Evolutionary conservation across 2,113 vertebrate species (phyloP), one percentile per base, ranked within the genome.

Genomic region (Pangasianodon gigas): DNA sequence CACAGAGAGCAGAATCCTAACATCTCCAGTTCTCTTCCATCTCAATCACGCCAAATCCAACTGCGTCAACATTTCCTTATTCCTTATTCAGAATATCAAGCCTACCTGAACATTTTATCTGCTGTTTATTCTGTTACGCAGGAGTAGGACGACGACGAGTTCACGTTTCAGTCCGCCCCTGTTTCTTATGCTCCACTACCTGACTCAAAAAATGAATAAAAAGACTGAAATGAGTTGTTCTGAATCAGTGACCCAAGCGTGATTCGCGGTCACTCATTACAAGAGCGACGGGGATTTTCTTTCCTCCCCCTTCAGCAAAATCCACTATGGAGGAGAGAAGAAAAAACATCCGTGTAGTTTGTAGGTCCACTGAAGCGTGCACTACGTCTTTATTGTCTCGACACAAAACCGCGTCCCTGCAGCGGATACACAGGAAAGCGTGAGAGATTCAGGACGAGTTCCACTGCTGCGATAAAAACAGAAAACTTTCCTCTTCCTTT

Each of bases 211-310:
- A 4, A 5, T 4, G 4, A 32, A n/a, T 37, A 51, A 14, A 48
- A 6, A 48, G 24, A 13, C 10, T 13, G 37, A 62, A 77, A 51
- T 14, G 29, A 44, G 58, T 52, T 83, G 82, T 77, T 89, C 65
- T 52, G 82, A 89, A 71, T 51, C 69, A 26, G 46, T 92, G 90
- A 91, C 90, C 91, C 86, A 26, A 62, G 48, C 58, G 87, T 88
- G 86, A 86, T 86, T 67, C 18, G 77, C 48, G 58, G 85, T 65
- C 75, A 51, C 83, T 90, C 86, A 88, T 91, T 87, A 87, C 88
- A 82, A 80, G 80, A 84, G n/a, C 60, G 7, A 11, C 4, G 32
- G 29, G 44, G 86, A 62, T 79, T 79, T 87, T 79, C 56, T 48
- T 62, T 51, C 56, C 54, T 3, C 26, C 52, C 52, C 52, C 86